Evolutionary conservation across 2,113 vertebrate genomes (phyloP).

Genomic region (Benitochromis conjunctus): DNA sequence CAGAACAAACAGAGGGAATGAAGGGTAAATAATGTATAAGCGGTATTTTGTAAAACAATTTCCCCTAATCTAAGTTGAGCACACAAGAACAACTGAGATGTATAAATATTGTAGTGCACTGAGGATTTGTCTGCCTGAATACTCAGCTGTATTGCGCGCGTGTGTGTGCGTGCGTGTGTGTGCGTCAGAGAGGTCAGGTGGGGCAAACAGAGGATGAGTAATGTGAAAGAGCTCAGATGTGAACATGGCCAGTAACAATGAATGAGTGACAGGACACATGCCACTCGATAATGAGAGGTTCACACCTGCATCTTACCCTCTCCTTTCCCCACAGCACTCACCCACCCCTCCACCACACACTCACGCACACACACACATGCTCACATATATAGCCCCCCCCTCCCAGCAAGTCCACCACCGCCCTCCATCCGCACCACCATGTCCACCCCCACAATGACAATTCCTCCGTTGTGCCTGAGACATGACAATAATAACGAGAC

Average conservation of each 20-base stretch:
- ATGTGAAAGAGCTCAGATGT: slow-evolving; percentile 68
- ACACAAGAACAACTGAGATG: slow-evolving; percentile 44
- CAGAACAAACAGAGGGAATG: slow-evolving; percentile 17
- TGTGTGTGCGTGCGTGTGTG: not conserved
- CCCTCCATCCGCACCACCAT: not conserved
- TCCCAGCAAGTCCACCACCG: not conserved
- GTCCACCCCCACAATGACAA: not conserved
- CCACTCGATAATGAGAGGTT: slow-evolving; percentile 64
- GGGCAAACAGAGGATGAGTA: slow-evolving; percentile 69
- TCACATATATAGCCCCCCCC: not conserved
- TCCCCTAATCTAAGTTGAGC: slow-evolving; percentile 34
- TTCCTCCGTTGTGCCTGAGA: not conserved
- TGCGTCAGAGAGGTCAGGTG: slow-evolving; percentile 40
- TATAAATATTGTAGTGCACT: slow-evolving; percentile 56
- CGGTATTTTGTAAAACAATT: slow-evolving; percentile 57
- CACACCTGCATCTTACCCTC: slow-evolving; percentile 54
- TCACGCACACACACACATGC: not conserved
- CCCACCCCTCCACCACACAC: not conserved
- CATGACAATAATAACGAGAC: slow-evolving; percentile 19
- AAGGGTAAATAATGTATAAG: slow-evolving; percentile 50
- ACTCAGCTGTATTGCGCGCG: not conserved
- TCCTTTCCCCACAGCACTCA: not conserved
- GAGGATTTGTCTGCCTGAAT: slow-evolving; percentile 36
- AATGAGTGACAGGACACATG: slow-evolving; percentile 70
- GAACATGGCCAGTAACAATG: slow-evolving; percentile 49